phyloP scores from a whole-genome alignment of 2,888 invertebrate genomes.

The Gastracanthus pulcherrimus region DNA sequence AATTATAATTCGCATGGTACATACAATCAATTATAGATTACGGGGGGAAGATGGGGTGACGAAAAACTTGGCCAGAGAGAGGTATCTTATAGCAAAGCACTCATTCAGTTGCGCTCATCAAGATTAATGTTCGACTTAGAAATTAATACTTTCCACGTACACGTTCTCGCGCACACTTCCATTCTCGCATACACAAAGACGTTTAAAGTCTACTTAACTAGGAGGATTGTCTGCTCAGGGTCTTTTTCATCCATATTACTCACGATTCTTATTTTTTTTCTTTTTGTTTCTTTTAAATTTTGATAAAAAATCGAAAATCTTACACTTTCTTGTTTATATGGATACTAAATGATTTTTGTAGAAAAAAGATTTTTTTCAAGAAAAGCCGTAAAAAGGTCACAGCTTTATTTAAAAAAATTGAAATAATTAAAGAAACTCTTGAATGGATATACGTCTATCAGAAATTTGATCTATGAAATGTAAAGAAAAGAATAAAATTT shows the following conservation, averaged over 20 bases:
- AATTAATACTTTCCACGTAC: constrained; percentile 72
- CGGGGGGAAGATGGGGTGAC: constrained; percentile 48
- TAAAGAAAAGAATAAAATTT: no score
- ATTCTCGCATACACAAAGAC: constrained; percentile 62
- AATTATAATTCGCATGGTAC: constrained; percentile 56
- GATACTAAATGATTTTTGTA: no score
- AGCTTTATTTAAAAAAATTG: no score
- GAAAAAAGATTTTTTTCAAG: no score
- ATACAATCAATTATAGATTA: constrained; percentile 55
- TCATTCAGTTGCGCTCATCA: constrained; percentile 13
- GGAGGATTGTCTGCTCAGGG: constrained; percentile 71
- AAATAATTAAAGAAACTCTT: no score
- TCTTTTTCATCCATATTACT: constrained; percentile 65
- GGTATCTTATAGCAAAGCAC: constrained; percentile 37
- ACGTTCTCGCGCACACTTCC: constrained; percentile 55
- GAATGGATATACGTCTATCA: no score
- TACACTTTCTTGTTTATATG: no score
- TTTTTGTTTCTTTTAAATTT: not conserved
- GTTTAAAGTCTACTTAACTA: constrained; percentile 67
- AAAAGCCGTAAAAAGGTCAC: no score
- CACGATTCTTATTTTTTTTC: not conserved
- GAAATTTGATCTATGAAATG: no score
- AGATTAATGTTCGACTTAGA: constrained; percentile 62
- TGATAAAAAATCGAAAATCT: not conserved
- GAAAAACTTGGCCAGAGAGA: constrained; percentile 52